Percentiles rank a stretch among this genome's conserved stretches.
Evolutionary conservation across 2,888 invertebrate species (phyloP).

Genomic region (Lycophotia porphyrea): DNA sequence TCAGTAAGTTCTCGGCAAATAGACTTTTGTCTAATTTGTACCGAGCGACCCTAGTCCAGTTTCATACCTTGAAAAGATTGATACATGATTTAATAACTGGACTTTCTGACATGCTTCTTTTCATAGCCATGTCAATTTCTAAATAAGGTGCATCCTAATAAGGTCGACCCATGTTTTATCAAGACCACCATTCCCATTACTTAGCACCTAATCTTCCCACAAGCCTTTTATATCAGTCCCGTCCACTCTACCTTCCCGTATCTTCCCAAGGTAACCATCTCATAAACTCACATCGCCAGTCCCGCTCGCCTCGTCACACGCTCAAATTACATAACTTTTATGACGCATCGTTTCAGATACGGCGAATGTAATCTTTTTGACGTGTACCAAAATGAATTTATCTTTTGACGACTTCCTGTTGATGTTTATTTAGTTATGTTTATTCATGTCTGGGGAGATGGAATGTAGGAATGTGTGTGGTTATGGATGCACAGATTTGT

Average conservation of each 20-base stretch:
- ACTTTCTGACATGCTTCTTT: background rate
- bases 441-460: slow-evolving; percentile 10
- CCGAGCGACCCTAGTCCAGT: background rate
- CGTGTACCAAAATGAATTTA: slow-evolving; percentile 54
- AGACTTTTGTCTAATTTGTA: background rate
- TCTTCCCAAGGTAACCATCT: slow-evolving; percentile 3
- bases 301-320: slow-evolving; percentile 44
- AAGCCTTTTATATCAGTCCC: background rate
- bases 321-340: slow-evolving; percentile 68
- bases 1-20: background rate
- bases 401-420: slow-evolving; percentile 53
- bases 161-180: background rate
- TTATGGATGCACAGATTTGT: slow-evolving; percentile 23
- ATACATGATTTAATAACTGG: background rate
- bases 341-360: slow-evolving; percentile 49
- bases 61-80: background rate
- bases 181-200: background rate
- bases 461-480: background rate
- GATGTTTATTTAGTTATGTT: slow-evolving; percentile 40
- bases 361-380: slow-evolving; percentile 51
- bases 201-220: background rate
- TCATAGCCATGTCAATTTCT: background rate
- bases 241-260: slow-evolving; percentile 11
- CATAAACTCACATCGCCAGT: slow-evolving; percentile 18
- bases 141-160: background rate